These are phyloP conservation scores for Limnephilus rhombicus DNA, from an alignment of 2,888 invertebrate genomes.

Conservation along the genomic window DNA sequence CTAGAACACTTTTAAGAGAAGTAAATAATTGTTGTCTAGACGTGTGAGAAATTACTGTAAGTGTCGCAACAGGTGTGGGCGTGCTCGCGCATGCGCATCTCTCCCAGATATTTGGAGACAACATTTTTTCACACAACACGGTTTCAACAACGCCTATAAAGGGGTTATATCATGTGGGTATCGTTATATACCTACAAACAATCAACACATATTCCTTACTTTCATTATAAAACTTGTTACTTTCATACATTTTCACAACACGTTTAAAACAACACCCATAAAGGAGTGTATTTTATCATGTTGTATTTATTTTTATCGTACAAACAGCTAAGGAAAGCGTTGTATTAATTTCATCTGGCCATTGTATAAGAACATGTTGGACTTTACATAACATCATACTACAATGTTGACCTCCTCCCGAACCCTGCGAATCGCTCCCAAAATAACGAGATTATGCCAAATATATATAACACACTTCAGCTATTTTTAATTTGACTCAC, in stretches of 20 bases:
- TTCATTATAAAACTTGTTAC: neutral
- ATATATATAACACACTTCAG: neutral
- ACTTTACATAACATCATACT: neutral
- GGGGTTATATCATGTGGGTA: neutral
- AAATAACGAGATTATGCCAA: neutral
- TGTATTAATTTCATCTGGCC: neutral
- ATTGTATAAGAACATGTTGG: neutral
- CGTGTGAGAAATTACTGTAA: slow-evolving; percentile 38
- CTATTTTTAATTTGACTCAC: neutral
- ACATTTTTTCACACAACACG: slow-evolving; percentile 35
- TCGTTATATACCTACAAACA: neutral
- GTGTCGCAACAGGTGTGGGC: slow-evolving; percentile 42
- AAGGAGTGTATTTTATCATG: neutral
- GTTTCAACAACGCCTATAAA: slow-evolving; percentile 23
- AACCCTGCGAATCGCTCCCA: neutral
- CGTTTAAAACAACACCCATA: neutral
- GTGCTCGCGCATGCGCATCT: neutral
- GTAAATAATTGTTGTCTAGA: slow-evolving; percentile 23
- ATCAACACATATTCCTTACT: neutral
- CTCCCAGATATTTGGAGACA: slow-evolving; percentile 21
- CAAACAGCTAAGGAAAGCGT: neutral
- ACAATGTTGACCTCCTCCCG: neutral
- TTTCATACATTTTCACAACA: neutral
- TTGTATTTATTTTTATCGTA: neutral
- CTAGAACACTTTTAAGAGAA: neutral